Base-by-base conservation (phyloP, 1,140 invertebrate genomes). In the Pseudomyrmex pallidus region DNA sequence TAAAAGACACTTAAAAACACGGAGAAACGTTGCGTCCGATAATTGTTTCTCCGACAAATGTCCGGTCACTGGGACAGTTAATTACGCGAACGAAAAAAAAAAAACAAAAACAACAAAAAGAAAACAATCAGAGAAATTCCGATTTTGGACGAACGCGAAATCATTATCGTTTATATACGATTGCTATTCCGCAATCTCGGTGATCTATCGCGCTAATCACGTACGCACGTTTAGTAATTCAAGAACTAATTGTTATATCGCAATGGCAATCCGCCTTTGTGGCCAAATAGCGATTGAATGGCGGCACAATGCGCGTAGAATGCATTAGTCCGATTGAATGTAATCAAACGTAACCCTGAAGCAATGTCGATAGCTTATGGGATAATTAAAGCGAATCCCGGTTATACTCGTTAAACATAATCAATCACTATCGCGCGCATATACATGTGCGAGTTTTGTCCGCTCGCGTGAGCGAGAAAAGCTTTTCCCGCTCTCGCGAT, bases 191-290 rank as follows among this genome's bases (percentile, higher is more conserved):
- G 12, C 56, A 54, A 77, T 59, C 22, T 25, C 25, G 56, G n/a
- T 78, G 20, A 78, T 70, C 20, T 78, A 70, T 66, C 62, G 46
- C 25, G 44, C 15, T 66, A 80, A 80, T 62, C 48, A 46, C 20
- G 22, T 80, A 83, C 15, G 54, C 50, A 66, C 48, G 57, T 22
- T 82, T 63, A 73, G 72, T 57, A 80, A 80, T 80, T 80, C 54
- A 80, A 80, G 76, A 70, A 80, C 35, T 80, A 50, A 80, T 72
- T 72, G 76, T 80, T 80, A 59, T 20, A 72, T 61, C 44, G 22
- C 64, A 70, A 70, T 59, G n/a, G n/a, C 44, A 59, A 72, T 68
- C 68, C 67, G 76, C 76, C 67, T 80, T 72, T 80, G 76, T 25
- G 44, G 7, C 15, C 57, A 72, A 70, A 48, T 59, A 2, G n/a